These are phyloP conservation scores for Melanerpes formicivorus DNA, from an alignment of 2,113 vertebrate species.

Conservation along the genomic window DNA sequence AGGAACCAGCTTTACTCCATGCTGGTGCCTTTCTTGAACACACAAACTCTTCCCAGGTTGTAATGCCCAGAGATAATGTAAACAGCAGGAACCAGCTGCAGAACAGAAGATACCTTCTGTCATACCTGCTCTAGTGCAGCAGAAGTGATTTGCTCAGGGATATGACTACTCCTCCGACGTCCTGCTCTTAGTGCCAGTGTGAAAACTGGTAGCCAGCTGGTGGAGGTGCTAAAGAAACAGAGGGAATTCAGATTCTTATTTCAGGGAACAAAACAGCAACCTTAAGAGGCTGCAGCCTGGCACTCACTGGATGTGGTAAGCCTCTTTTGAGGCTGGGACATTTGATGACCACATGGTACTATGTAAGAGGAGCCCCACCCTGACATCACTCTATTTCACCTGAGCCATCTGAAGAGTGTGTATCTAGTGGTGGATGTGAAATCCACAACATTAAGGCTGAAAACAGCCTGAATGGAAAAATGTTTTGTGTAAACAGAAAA, in stretches of 20 bases:
- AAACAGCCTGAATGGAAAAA: background rate
- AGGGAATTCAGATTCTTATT: background rate
- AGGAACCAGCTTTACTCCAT: background rate
- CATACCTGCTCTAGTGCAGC: background rate
- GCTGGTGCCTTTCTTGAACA: background rate
- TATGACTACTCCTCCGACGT: fast-evolving
- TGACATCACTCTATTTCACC: background rate
- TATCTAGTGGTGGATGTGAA: too few species aligned
- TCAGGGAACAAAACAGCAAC: background rate
- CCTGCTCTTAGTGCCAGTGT: background rate
- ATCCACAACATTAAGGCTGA: background rate
- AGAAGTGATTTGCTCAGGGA: background rate
- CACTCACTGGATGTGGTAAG: background rate
- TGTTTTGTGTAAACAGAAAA: background rate
- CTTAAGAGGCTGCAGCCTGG: fast-evolving
- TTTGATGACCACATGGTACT: background rate
- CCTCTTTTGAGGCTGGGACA: background rate
- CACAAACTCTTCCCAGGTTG: background rate
- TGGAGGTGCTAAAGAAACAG: background rate
- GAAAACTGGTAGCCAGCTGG: background rate
- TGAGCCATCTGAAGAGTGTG: background rate
- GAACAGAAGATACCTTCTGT: background rate
- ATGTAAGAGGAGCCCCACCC: background rate
- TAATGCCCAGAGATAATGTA: background rate
- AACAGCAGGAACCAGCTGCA: background rate